These are phyloP conservation scores for Cyphomyrus plagiostoma DNA, from an alignment of 2,113 vertebrate genomes.

Conservation along the genomic window DNA sequence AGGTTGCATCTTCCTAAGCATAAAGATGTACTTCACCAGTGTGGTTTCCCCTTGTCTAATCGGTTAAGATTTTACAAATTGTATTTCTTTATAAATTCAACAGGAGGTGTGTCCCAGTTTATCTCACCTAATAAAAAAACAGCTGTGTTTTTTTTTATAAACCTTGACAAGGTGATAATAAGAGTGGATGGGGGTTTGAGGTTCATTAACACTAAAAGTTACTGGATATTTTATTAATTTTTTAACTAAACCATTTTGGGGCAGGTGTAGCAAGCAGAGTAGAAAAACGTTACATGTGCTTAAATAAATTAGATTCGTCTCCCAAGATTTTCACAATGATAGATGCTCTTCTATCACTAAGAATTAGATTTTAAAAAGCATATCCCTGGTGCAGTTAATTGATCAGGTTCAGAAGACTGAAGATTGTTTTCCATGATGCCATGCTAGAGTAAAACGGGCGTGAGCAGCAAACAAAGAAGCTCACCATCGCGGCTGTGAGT, in stretches of 20 bases:
- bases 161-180: background rate
- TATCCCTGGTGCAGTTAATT: background rate
- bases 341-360: background rate
- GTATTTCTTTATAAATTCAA: conserved; percentile 5
- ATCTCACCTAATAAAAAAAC: background rate
- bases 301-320: background rate
- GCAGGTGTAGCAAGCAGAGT: background rate
- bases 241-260: background rate
- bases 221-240: background rate
- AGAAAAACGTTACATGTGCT: background rate
- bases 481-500: background rate
- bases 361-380: background rate
- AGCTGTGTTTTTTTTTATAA: background rate
- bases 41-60: background rate
- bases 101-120: background rate
- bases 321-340: background rate
- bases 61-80: background rate
- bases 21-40: background rate
- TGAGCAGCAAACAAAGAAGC: background rate
- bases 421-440: background rate
- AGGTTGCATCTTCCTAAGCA: background rate
- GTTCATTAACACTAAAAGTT: background rate
- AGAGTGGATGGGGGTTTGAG: background rate
- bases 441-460: background rate
- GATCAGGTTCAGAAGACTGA: background rate